These are phyloP conservation scores for Dermolepida albohirtum DNA, from an alignment of 2,888 invertebrate genomes.

Conservation along the genomic window DNA sequence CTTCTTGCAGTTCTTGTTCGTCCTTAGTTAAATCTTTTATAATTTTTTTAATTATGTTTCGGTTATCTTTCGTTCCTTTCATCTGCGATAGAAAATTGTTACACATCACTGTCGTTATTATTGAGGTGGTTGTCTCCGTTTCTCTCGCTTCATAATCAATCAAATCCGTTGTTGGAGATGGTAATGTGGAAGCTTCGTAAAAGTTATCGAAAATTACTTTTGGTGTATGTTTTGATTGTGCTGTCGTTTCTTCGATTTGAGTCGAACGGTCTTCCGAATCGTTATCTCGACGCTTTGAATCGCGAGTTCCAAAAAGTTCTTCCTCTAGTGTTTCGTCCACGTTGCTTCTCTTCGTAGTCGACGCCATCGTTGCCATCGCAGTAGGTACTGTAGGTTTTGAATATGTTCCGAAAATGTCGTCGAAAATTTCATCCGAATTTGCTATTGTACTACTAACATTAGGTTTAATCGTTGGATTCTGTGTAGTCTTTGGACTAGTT, in stretches of 20 bases:
- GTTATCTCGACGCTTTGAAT: not conserved
- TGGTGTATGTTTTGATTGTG: not conserved
- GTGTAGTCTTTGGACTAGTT: not conserved
- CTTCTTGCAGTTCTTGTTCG: no score
- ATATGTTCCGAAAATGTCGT: slow-evolving; percentile 30
- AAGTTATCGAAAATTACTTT: slow-evolving; percentile 38
- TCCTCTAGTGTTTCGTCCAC: slow-evolving; percentile 8
- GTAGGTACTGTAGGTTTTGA: slow-evolving; percentile 5
- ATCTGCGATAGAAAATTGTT: not conserved
- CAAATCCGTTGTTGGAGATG: not conserved
- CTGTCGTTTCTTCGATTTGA: slow-evolving; percentile 8
- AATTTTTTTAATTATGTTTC: not conserved
- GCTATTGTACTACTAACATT: slow-evolving; percentile 2
- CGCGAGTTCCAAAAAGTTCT: slow-evolving; percentile 9
- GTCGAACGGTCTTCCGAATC: slow-evolving; percentile 3
- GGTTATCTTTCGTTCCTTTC: not conserved
- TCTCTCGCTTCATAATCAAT: not conserved
- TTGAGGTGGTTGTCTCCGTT: not conserved
- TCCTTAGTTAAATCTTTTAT: not conserved
- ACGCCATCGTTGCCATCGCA: not conserved
- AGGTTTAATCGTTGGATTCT: not conserved
- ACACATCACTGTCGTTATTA: not conserved
- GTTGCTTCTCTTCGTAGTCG: not conserved
- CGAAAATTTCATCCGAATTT: slow-evolving; percentile 20
- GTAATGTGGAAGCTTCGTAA: slow-evolving; percentile 33